Percentiles rank a stretch among this genome's conserved stretches.
phyloP scores from a whole-genome alignment of 2,888 invertebrate genomes.

The Callinectes sapidus region DNA sequence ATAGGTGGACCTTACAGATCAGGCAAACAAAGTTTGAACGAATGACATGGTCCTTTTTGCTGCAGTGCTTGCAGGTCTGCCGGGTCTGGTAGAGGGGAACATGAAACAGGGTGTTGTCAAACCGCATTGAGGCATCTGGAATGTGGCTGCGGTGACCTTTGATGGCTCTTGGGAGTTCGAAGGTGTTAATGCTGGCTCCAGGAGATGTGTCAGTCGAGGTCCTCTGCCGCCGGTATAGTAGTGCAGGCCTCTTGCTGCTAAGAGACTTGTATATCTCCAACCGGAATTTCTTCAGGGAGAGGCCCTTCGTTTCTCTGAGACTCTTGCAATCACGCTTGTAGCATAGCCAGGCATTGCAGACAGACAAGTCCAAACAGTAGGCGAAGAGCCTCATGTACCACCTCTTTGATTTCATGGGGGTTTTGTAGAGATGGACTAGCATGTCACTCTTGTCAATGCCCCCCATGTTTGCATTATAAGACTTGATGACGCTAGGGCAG shows the following conservation, averaged over 20 bases:
- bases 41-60: not conserved
- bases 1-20: constrained; percentile 47
- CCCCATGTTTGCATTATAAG: constrained; percentile 47
- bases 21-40: constrained; percentile 17
- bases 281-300: constrained; percentile 38
- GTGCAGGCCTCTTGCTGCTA: not conserved
- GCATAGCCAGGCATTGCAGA: constrained; percentile 51
- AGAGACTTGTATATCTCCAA: constrained; percentile 21
- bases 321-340: constrained; percentile 47
- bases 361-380: constrained; percentile 42
- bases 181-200: not conserved
- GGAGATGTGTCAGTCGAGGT: not conserved
- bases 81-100: constrained; percentile 37
- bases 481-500: constrained; percentile 45
- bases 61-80: constrained; percentile 48
- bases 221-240: not conserved
- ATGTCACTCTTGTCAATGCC: constrained; percentile 57
- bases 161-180: constrained; percentile 38
- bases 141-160: constrained; percentile 34
- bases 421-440: constrained; percentile 49
- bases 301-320: constrained; percentile 15
- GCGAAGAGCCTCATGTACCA: constrained; percentile 55
- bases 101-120: constrained; percentile 39
- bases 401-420: constrained; percentile 51
- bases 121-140: constrained; percentile 37